Evolutionary conservation across 2,888 invertebrate species (phyloP), one percentile per base, ranked within the genome.

Genomic region (Eucera pruinosa): DNA sequence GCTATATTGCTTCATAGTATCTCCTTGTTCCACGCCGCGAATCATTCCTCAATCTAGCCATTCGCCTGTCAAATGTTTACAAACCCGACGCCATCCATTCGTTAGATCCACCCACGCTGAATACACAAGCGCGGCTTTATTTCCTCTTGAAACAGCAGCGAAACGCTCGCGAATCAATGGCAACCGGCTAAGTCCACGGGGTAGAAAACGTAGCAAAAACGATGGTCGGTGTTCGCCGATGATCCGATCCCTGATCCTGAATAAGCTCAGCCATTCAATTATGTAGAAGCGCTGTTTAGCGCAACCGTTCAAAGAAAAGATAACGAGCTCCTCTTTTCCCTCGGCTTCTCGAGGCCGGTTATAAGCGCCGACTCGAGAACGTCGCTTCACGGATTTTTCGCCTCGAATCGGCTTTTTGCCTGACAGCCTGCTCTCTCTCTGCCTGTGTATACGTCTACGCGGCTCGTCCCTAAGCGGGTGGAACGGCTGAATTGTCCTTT

Each of bases 221-320:
- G 23, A 15, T 18, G 58, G 13, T 45, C 33, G 33, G 55, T 69
- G 55, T 48, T 33, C 68, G 68, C 61, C 60, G 78, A 69, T 68
- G 77, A 83, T 82, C 52, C 66, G 74, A 83, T 80, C 76, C 68
- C 54, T 62, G 80, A 48, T 71, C 61, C 74, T 79, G 81, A 83
- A 83, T 83, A 78, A 73, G 66, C 50, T 52, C 47, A 47, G 45
- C 78, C 83, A 83, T 83, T 83, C 81, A 83, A 83, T 83, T 83
- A 83, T 72, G 78, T 81, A 81, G 71, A 78, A 78, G 68, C 72
- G 60, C 66, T 78, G 82, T 83, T 83, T 83, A 83, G 69, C 80
- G 80, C 74, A 75, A 82, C 65, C 82, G 83, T 82, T 84, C 79
- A 83, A 87, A 84, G 85, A 87, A 86, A 87, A 83, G 83, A 86